Conservation (phyloP, 2,888 invertebrate genomes). For the Phaonia tiefii region DNA sequence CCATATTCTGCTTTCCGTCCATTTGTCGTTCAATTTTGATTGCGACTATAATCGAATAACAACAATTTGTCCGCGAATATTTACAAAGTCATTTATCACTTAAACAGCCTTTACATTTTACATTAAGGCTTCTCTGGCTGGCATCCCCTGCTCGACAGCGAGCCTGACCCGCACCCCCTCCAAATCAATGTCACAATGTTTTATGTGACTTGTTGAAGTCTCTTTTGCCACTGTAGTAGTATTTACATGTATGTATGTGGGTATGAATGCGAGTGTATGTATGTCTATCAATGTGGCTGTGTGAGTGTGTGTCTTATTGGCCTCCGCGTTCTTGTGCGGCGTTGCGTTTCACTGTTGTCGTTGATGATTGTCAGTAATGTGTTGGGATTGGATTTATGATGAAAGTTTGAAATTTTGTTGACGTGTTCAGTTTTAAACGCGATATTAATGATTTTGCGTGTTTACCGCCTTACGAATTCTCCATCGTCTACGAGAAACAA, state of each 20-base stretch:
- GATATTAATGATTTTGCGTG: conserved; percentile 60
- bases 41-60: conserved; percentile 59
- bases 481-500: neutral
- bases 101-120: conserved; percentile 57
- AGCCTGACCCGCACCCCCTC: too few relatives aligned
- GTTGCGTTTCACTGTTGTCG: too few relatives aligned
- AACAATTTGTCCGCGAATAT: conserved; percentile 64
- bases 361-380: conserved; percentile 51
- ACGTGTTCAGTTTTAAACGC: conserved; percentile 54
- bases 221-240: conserved; percentile 24
- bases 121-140: conserved; percentile 29
- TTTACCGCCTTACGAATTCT: conserved; percentile 16
- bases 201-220: conserved; percentile 50
- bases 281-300: too few relatives aligned
- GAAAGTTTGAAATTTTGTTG: conserved; percentile 61
- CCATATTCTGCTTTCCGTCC: neutral
- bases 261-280: neutral
- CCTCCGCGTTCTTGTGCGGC: neutral
- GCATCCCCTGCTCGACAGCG: too few relatives aligned
- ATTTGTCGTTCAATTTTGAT: conserved; percentile 36
- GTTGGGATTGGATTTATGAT: conserved; percentile 62
- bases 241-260: too few relatives aligned
- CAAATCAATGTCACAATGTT: neutral
- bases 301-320: conserved; percentile 28
- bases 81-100: conserved; percentile 66